phyloP scores from a whole-genome alignment of 2,797 vertebrate species.

The Melanotaenia nigrans region DNA sequence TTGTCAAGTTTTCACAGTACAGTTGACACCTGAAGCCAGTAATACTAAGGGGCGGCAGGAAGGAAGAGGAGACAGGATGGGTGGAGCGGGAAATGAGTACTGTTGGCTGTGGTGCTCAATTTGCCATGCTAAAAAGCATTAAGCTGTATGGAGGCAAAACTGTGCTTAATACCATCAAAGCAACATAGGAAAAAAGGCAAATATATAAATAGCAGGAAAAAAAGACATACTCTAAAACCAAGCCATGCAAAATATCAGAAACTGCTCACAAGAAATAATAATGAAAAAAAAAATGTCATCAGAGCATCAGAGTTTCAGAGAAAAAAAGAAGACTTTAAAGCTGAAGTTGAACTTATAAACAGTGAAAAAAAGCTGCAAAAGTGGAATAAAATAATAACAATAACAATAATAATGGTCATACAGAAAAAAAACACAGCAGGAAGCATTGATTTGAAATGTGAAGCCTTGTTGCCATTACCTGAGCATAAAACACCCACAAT shows the following conservation, averaged over 20 bases:
- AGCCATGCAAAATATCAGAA: constrained; percentile 86
- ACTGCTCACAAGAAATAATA: constrained; percentile 72
- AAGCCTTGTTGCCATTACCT: constrained; percentile 85
- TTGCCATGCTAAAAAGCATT: constrained; percentile 82
- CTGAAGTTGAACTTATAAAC: constrained; percentile 76
- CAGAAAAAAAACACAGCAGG: constrained; percentile 70
- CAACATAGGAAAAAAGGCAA: constrained; percentile 74
- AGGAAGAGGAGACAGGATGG: constrained; percentile 72
- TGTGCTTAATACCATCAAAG: constrained; percentile 84
- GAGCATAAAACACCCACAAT: constrained; percentile 24
- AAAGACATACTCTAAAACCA: constrained; percentile 71
- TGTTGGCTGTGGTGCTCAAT: constrained; percentile 78
- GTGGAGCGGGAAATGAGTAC: constrained; percentile 83
- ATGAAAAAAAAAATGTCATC: constrained; percentile 56
- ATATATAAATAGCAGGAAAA: constrained; percentile 67
- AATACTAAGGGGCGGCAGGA: constrained; percentile 74
- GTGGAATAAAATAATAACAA: constrained; percentile 70
- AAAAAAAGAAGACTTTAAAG: constrained; percentile 62
- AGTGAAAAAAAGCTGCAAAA: constrained; percentile 68
- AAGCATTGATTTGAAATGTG: constrained; percentile 79
- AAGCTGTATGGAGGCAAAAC: constrained; percentile 81
- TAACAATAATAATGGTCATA: constrained; percentile 63
- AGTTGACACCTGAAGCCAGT: constrained; percentile 88
- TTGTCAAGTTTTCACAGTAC: constrained; percentile 88
- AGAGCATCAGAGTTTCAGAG: constrained; percentile 46